Percentiles rank a stretch among this genome's conserved stretches.
phyloP scores from a whole-genome alignment of 37 sponge, comb jelly and placozoan genomes.

The Geodia barretti region DNA sequence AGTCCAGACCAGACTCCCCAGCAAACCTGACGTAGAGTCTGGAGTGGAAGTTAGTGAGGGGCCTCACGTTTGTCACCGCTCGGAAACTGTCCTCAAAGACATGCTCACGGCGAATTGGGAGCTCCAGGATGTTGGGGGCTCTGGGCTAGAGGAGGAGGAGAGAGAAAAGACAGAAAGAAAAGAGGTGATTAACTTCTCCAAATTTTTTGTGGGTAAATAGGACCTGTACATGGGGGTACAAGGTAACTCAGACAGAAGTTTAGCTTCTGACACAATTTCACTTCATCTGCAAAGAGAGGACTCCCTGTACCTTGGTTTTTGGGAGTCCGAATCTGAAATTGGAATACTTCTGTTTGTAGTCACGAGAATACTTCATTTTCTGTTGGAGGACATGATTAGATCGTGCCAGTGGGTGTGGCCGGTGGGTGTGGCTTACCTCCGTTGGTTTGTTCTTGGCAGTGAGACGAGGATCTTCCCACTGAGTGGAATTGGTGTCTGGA shows the following conservation, averaged over 20 bases:
- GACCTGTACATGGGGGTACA: neutral
- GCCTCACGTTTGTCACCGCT: constrained; percentile 71
- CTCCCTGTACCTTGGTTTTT: too few relatives aligned
- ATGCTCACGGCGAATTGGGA: constrained; percentile 61
- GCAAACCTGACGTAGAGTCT: constrained; percentile 85
- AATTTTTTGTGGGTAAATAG: neutral
- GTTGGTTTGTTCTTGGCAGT: constrained; percentile 62
- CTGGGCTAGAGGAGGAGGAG: neutral
- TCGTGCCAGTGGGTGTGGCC: neutral
- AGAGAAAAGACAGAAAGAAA: neutral
- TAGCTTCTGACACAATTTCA: neutral
- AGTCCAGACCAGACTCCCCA: constrained; percentile 94
- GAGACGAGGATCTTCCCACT: constrained; percentile 90
- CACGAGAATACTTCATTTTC: constrained; percentile 76
- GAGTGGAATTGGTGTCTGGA: constrained; percentile 80
- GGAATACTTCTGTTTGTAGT: constrained; percentile 86
- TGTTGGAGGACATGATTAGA: neutral
- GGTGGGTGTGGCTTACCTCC: constrained; percentile 40
- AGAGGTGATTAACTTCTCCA: neutral
- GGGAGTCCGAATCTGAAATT: constrained; percentile 73
- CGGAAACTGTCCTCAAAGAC: constrained; percentile 89
- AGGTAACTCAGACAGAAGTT: neutral
- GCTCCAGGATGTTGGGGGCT: constrained; percentile 41
- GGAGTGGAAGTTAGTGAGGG: constrained; percentile 39
- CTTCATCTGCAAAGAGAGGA: too few relatives aligned